Base-by-base conservation (phyloP, 2,888 invertebrate genomes). In the Bibio marci region DNA sequence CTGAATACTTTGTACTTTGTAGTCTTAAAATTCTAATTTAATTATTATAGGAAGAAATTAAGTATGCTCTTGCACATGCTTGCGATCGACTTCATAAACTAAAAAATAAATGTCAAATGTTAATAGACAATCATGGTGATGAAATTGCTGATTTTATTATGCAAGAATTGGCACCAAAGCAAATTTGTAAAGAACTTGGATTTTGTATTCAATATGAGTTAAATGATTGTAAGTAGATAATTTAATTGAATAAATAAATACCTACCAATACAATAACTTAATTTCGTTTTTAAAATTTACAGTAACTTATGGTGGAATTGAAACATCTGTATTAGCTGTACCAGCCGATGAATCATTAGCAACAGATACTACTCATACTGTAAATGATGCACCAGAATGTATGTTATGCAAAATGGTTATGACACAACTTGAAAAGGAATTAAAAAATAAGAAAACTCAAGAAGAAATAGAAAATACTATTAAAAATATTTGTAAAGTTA, bases 121-220 rank as follows among this genome's bases (percentile, higher is more conserved):
- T 86, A 54, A 70, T 87, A 13, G 67, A 74, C 37, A 66, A 76
- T 52, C 80, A 83, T 57, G 77, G 76, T 0, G 79, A 83, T 50
- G 52, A 70, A 40, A 67, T 88, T 30, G 77, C 86, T 49, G 67
- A 71, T 13, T 59, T 86, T 39, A 57, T 90, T 37, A 63, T 75
- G 0, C 67, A 73, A 45, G 72, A 79, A 50, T 54, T 82, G 46
- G 65, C 70, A 38, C 83, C 88, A 0, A 63, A 66, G 32, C 63
- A 76, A 54, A 70, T 87, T 37, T 90, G 88, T 58, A 55, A 65
- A 1, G 63, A 76, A 44, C 56, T 86, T 7, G 71, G 70, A 34
- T 57, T 80, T 34, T 87, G 85, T 54, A 27, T 54, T 3, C 7
- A 30, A 3, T 25, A 6, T 22, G 8, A 17, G 26, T n/a, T n/a